Evolutionary conservation across 2,797 vertebrate genomes (phyloP).

Genomic region (Scolopax bukidnonensis): DNA sequence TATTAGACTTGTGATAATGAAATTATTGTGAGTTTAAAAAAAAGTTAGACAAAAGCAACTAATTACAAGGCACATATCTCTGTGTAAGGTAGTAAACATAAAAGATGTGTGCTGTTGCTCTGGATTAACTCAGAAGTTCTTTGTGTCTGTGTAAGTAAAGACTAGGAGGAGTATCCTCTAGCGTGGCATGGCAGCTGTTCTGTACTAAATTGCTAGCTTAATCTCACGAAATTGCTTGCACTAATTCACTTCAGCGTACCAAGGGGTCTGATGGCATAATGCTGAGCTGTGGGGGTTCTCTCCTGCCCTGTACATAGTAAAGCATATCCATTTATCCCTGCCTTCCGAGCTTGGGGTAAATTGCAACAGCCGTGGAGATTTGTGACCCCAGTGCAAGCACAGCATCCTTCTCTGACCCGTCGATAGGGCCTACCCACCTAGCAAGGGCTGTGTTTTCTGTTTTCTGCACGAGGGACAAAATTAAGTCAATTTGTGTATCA

Average conservation of each 20-base stretch:
- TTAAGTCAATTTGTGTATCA: neutral
- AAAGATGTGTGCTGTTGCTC: neutral
- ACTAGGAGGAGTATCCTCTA: constrained; percentile 19
- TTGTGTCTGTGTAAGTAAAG: constrained; percentile 27
- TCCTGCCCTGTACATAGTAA: neutral
- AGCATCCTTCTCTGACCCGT: neutral
- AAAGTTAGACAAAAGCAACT: neutral
- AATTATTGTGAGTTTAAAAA: neutral
- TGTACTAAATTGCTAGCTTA: constrained; percentile 3
- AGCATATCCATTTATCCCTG: neutral
- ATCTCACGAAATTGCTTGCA: constrained; percentile 61
- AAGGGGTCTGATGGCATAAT: constrained; percentile 8
- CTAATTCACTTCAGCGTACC: constrained; percentile 8
- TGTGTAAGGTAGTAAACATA: neutral
- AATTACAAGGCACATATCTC: neutral
- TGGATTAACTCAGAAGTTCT: constrained; percentile 44
- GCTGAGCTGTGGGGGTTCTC: constrained; percentile 30
- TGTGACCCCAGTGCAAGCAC: neutral
- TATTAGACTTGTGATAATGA: neutral
- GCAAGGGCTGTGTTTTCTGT: neutral
- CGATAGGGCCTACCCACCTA: neutral
- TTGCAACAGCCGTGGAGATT: neutral
- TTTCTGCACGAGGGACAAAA: neutral
- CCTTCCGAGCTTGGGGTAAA: neutral
- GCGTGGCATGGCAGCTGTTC: constrained; percentile 36